phyloP scores from a whole-genome alignment of 2,113 vertebrate species.

The Pseudopipra pipra region DNA sequence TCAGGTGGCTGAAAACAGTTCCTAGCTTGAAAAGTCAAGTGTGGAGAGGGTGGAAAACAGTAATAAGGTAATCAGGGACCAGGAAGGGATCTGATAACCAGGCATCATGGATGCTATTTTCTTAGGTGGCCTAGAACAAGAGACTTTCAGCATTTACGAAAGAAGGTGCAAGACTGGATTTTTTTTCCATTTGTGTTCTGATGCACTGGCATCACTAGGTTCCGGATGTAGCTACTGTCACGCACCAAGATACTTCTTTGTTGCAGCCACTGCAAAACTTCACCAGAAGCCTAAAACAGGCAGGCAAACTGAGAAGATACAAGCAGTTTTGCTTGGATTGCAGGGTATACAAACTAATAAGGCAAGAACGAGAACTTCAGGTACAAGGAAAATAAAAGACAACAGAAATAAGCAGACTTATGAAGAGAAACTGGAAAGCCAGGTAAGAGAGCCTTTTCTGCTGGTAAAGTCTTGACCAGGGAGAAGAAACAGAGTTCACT shows the following conservation, averaged over 20 bases:
- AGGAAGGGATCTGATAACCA: neutral
- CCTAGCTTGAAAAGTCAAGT: neutral
- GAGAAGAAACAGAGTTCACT: neutral
- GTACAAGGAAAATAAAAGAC: neutral
- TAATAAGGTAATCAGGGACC: neutral
- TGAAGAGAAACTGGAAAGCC: neutral
- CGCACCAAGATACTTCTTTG: neutral
- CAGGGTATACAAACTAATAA: neutral
- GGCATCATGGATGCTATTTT: neutral
- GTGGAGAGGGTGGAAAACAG: neutral
- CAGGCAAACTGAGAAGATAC: neutral
- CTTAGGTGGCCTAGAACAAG: neutral
- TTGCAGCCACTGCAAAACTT: neutral
- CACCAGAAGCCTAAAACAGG: neutral
- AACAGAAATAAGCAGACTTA: neutral
- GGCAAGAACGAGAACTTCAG: neutral
- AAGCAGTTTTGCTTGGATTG: neutral
- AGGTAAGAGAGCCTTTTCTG: neutral
- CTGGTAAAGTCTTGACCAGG: neutral
- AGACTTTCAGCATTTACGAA: neutral
- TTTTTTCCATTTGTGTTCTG: neutral
- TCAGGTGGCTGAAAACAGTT: neutral
- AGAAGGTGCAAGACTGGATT: neutral
- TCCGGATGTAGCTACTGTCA: neutral
- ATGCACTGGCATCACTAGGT: neutral